Base-by-base conservation (phyloP, 2,797 vertebrate genomes). In the Crenichthys baileyi region DNA sequence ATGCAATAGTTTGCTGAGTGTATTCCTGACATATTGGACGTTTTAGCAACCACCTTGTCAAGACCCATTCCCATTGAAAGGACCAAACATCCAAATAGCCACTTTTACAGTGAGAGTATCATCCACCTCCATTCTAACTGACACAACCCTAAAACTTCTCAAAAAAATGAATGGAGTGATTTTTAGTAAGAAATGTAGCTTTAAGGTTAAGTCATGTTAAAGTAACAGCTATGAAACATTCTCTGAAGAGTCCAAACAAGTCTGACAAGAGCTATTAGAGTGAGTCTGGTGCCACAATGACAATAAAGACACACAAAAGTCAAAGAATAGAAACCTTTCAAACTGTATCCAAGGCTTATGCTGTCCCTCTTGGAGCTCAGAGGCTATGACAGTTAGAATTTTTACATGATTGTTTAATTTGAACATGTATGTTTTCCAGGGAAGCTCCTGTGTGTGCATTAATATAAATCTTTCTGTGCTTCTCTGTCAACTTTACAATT, bases 291-390 rank as follows among this genome's bases (percentile, higher is more conserved):
- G 20, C 20, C 36, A 41, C 67, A 84, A 79, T 70, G 78, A 81
- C 80, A 72, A 65, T 82, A 83, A 80, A 75, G 84, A 85, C 77
- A 82, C 82, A 80, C 80, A 88, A 90, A 86, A 80, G 84, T 86
- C 80, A 84, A 46, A 68, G 72, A 81, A 86, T 87, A 82, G 79
- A 84, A 88, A 77, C 75, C 80, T 83, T 81, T 20, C 71, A 61
- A 77, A 82, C 79, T 26, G 56, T 72, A 75, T 46, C 73, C 76
- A 0, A 9, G 73, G 68, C 60, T 73, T 68, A n/a, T 39, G 39
- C 44, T 5, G 2, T 13, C 73, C 76, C 77, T 80, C 74, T n/a
- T 20, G 81, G 82, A 74, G 46, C 73, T 53, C 11, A 29, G 44
- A 41, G 18, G 20, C 58, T 75, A 63, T 15, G 26, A 20, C 46